These are phyloP conservation scores for Apeira syringaria DNA, from an alignment of 2,888 invertebrate species.

Conservation along the genomic window DNA sequence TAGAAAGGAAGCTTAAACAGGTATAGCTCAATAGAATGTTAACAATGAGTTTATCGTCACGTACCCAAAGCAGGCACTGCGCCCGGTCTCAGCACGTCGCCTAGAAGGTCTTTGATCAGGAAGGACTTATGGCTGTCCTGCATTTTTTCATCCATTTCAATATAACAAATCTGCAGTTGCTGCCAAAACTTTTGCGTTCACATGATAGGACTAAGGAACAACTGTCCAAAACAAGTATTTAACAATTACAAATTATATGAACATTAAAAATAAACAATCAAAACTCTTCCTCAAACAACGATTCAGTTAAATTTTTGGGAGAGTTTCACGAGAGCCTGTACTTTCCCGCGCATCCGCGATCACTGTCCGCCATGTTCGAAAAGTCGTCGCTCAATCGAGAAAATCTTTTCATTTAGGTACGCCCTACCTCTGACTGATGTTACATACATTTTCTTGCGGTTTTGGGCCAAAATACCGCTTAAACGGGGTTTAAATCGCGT, in stretches of 20 bases:
- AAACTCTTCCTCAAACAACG: not conserved
- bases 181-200: not conserved
- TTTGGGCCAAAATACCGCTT: constrained; percentile 82
- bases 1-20: no score
- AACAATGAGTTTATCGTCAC: no score
- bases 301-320: constrained; percentile 3
- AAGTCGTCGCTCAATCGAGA: constrained; percentile 70
- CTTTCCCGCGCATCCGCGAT: constrained; percentile 68
- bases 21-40: no score
- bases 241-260: not conserved
- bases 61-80: constrained; percentile 39
- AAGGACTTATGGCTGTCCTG: constrained; percentile 91
- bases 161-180: no score
- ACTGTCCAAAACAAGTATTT: not conserved
- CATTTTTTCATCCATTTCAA: constrained; percentile 61
- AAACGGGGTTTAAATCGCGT: constrained; percentile 78
- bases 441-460: constrained; percentile 81
- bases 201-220: constrained; percentile 1
- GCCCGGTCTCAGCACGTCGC: constrained; percentile 86
- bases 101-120: constrained; percentile 91
- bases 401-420: constrained; percentile 79
- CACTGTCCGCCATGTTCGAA: constrained; percentile 75
- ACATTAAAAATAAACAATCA: not conserved
- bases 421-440: constrained; percentile 75
- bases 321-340: constrained; percentile 43